phyloP scores from a whole-genome alignment of 2,888 invertebrate species.

The Cheilosia vulpina region DNA sequence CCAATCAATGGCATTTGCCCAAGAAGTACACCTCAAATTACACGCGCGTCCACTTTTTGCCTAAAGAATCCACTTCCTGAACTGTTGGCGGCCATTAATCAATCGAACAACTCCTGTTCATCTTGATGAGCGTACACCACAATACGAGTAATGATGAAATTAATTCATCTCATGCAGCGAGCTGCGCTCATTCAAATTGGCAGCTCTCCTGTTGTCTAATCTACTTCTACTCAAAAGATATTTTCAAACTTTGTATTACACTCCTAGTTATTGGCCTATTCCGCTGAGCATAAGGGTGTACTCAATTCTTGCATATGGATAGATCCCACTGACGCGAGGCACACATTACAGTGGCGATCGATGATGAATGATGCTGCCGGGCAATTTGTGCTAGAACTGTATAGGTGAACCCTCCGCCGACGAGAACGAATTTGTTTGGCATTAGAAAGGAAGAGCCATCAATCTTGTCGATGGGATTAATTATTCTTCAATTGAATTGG shows the following conservation, averaged over 20 bases:
- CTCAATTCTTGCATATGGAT: not conserved
- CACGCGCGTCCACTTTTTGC: not conserved
- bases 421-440: slow-evolving; percentile 44
- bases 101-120: slow-evolving; percentile 43
- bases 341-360: slow-evolving; percentile 39
- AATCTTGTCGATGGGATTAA: slow-evolving; percentile 55
- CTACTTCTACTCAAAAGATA: slow-evolving; percentile 39
- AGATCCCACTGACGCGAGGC: slow-evolving; percentile 20
- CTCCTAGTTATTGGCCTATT: slow-evolving; percentile 1
- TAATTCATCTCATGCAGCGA: slow-evolving; percentile 60
- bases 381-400: slow-evolving; percentile 51
- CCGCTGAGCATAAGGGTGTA: not conserved
- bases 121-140: slow-evolving; percentile 23
- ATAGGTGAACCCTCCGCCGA: not conserved
- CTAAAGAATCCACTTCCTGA: slow-evolving; percentile 33
- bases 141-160: slow-evolving; percentile 32
- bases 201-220: slow-evolving; percentile 43
- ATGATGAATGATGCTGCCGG: slow-evolving; percentile 61
- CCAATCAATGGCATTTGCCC: too few species aligned
- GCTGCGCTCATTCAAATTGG: slow-evolving; percentile 57
- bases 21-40: not conserved
- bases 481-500: slow-evolving; percentile 62
- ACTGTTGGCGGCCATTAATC: slow-evolving; percentile 44
- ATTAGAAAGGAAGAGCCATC: slow-evolving; percentile 60
- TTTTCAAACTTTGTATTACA: slow-evolving; percentile 28